Evolutionary conservation across 1,140 invertebrate species (phyloP).

Genomic region (Varroa destructor): DNA sequence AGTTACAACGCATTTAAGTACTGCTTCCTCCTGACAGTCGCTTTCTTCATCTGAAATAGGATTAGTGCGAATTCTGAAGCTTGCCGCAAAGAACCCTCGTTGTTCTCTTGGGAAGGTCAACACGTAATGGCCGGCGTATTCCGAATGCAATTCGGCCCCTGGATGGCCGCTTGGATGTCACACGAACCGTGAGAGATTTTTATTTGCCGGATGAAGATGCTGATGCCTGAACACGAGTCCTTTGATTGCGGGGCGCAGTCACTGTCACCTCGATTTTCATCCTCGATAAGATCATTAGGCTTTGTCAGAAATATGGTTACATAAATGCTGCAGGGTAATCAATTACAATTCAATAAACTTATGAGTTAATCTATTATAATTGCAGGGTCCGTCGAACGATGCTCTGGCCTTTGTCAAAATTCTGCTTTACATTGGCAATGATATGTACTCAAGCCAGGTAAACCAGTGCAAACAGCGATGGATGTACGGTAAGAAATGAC

Average conservation of each 20-base stretch:
- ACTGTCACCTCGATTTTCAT: background rate
- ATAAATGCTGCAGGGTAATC: too few species aligned
- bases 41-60: background rate
- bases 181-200: slow-evolving; percentile 20
- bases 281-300: too few species aligned
- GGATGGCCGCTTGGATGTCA: slow-evolving; percentile 1
- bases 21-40: too few species aligned
- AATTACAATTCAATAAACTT: too few species aligned
- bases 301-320: too few species aligned
- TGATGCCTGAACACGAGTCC: slow-evolving; percentile 4
- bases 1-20: too few species aligned
- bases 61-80: background rate
- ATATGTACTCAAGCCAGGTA: slow-evolving; percentile 10
- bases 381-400: slow-evolving; percentile 2
- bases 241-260: slow-evolving; percentile 9
- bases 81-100: background rate
- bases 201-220: slow-evolving; percentile 2
- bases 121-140: slow-evolving; percentile 4
- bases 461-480: background rate
- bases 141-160: slow-evolving; percentile 3
- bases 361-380: background rate
- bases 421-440: slow-evolving; percentile 18
- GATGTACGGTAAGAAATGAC: slow-evolving; percentile 9
- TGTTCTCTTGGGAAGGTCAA: slow-evolving; percentile 16
- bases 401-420: slow-evolving; percentile 19